These are phyloP conservation scores for Lamprologus ornatipinnis DNA, from an alignment of 2,113 vertebrate species.

Conservation along the genomic window DNA sequence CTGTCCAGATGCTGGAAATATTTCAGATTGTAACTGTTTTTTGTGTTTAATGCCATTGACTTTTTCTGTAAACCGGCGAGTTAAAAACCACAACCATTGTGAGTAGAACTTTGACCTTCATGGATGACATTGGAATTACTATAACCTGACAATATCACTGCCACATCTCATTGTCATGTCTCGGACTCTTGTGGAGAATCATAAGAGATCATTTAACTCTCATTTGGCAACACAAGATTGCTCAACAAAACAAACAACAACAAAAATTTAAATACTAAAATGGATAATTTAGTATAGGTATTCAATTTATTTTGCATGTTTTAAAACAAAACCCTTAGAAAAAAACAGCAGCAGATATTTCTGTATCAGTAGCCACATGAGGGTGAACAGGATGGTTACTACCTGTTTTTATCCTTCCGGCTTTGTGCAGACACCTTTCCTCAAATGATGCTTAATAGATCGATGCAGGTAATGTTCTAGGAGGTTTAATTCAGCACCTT, in stretches of 20 bases:
- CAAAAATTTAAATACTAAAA: background rate
- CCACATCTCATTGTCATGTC: background rate
- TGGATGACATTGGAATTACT: background rate
- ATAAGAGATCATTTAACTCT: background rate
- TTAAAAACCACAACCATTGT: background rate
- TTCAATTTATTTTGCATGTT: fast-evolving
- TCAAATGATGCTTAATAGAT: background rate
- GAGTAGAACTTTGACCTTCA: fast-evolving
- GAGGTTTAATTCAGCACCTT: background rate
- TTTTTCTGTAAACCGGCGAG: background rate
- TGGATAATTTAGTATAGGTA: background rate
- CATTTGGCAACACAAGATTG: background rate
- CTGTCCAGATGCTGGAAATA: background rate
- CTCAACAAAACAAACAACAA: background rate
- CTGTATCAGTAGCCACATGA: background rate
- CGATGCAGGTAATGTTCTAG: background rate
- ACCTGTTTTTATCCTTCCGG: background rate
- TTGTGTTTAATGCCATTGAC: background rate
- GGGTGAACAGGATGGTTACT: background rate
- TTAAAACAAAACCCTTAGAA: fast-evolving
- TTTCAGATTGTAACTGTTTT: background rate
- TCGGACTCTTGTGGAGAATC: background rate
- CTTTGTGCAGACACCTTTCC: background rate
- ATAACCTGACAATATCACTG: background rate
- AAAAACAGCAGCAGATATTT: background rate